Percentiles rank a stretch among this genome's conserved stretches.
phyloP scores from a whole-genome alignment of 2,113 vertebrate genomes.

The Motacilla tschutschensis region DNA sequence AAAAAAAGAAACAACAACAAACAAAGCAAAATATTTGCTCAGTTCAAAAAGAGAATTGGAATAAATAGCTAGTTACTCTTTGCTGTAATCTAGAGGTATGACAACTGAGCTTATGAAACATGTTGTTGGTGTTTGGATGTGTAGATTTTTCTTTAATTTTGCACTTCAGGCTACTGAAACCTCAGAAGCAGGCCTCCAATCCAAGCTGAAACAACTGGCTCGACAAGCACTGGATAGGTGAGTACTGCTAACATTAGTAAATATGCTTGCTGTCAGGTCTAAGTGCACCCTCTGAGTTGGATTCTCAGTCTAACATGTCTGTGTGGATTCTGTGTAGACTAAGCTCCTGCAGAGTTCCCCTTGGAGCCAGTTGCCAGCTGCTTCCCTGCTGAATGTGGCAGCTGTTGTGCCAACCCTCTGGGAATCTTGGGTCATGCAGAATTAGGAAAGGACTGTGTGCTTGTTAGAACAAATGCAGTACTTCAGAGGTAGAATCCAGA shows the following conservation, averaged over 20 bases:
- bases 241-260: not conserved
- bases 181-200: constrained; percentile 86
- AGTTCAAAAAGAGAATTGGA: not conserved
- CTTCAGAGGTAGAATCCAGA: not conserved
- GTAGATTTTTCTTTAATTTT: constrained; percentile 22
- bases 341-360: not conserved
- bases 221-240: constrained; percentile 95
- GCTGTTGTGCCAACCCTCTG: not conserved
- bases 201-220: constrained; percentile 93
- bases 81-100: not conserved
- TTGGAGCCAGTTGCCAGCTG: not conserved
- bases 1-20: not conserved
- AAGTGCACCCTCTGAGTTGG: not conserved
- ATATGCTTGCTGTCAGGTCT: not conserved
- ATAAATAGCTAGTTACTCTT: not conserved
- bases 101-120: not conserved
- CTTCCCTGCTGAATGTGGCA: not conserved
- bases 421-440: not conserved
- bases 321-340: not conserved
- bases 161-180: constrained; percentile 87
- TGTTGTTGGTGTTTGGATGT: not conserved
- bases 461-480: not conserved
- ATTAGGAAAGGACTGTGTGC: not conserved
- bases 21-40: not conserved
- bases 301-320: not conserved